Conservation (phyloP, 2,888 invertebrate genomes). For the Sialis fuliginosa region DNA sequence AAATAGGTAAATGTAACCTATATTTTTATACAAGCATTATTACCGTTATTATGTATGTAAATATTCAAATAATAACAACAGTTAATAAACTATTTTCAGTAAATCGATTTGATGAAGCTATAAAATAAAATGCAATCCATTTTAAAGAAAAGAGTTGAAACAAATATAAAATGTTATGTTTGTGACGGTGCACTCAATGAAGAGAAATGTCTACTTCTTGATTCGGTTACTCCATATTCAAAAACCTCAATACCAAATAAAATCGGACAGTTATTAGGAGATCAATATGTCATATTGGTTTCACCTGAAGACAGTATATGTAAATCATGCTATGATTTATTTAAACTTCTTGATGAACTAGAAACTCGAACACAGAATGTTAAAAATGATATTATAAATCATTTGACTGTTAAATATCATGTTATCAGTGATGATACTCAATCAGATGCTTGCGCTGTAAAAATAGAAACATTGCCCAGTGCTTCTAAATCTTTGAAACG, state of each 20-base stretch:
- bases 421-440: slow-evolving; percentile 4
- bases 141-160: neutral
- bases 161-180: slow-evolving; percentile 21
- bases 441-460: neutral
- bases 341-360: slow-evolving; percentile 28
- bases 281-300: slow-evolving; percentile 28
- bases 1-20: no score
- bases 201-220: slow-evolving; percentile 20
- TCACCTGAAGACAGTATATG: slow-evolving; percentile 28
- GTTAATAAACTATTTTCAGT: no score
- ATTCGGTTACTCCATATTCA: slow-evolving; percentile 24
- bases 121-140: no score
- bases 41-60: no score
- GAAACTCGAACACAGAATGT: slow-evolving; percentile 28
- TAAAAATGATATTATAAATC: slow-evolving; percentile 10
- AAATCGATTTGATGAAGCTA: no score
- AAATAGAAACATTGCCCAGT: neutral
- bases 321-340: slow-evolving; percentile 25
- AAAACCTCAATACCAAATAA: slow-evolving; percentile 29
- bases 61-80: no score
- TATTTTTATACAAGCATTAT: no score
- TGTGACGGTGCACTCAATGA: slow-evolving; percentile 23
- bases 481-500: neutral
- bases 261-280: slow-evolving; percentile 28
- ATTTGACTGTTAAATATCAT: slow-evolving; percentile 14